A percentile compares a stretch with the other conserved stretches of the same genome.
phyloP scores from a whole-genome alignment of 2,113 vertebrate genomes.

The Seriola aureovittata region DNA sequence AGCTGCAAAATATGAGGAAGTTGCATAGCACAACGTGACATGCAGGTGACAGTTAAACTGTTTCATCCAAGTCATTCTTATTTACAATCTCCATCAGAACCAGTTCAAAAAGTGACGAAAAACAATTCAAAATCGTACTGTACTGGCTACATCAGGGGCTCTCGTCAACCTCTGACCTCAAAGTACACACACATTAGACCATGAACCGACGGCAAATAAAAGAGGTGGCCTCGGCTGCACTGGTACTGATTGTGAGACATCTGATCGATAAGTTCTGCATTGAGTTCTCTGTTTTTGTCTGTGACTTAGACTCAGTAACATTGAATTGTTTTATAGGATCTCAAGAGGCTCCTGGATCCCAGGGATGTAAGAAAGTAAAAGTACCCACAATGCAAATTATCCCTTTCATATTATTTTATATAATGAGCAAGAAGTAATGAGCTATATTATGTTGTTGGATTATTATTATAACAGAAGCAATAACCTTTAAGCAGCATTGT shows the following conservation, averaged over 20 bases:
- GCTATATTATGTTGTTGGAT: background rate
- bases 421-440: background rate
- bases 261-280: background rate
- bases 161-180: background rate
- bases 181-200: background rate
- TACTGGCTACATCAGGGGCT: background rate
- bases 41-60: conserved; percentile 47
- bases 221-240: background rate
- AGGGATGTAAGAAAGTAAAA: too few species aligned
- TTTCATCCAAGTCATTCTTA: too few species aligned
- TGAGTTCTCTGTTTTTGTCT: background rate
- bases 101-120: background rate
- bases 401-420: background rate
- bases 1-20: conserved; percentile 82
- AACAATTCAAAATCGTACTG: background rate
- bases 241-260: background rate
- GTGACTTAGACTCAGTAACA: too few species aligned
- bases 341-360: too few species aligned
- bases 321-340: background rate
- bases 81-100: background rate
- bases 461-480: background rate
- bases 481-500: background rate
- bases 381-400: background rate
- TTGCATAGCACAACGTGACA: conserved; percentile 72
- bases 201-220: background rate